Conservation (phyloP, 2,888 invertebrate species). For the Tachina grossa region DNA sequence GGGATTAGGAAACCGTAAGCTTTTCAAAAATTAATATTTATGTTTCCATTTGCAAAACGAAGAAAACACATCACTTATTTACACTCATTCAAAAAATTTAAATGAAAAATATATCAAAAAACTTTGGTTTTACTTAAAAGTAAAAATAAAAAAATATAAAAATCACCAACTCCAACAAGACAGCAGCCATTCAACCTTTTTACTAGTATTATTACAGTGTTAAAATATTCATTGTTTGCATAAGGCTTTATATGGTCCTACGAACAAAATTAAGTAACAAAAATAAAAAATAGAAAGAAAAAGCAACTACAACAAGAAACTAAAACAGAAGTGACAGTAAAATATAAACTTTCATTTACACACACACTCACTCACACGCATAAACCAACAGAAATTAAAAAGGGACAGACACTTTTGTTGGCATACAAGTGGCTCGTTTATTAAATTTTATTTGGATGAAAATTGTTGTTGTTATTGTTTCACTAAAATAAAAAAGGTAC, state of each 20-base stretch:
- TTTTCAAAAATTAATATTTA: slow-evolving; percentile 9
- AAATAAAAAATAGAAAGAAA: not conserved
- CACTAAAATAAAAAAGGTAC: not conserved
- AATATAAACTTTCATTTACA: slow-evolving; percentile 53
- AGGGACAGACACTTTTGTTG: slow-evolving; percentile 42
- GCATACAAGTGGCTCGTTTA: slow-evolving; percentile 71
- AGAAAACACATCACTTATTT: slow-evolving; percentile 9
- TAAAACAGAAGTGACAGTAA: slow-evolving; percentile 61
- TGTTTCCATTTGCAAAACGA: slow-evolving; percentile 4
- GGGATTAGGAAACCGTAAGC: not conserved
- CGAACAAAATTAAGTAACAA: slow-evolving; percentile 38
- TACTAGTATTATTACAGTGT: slow-evolving; percentile 44
- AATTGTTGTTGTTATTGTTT: slow-evolving; percentile 39
- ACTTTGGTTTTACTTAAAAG: not conserved
- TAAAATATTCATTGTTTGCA: slow-evolving; percentile 60
- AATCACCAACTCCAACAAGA: not conserved
- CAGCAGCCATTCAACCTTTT: slow-evolving; percentile 43
- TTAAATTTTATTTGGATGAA: slow-evolving; percentile 59
- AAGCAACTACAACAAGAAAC: slow-evolving; percentile 29
- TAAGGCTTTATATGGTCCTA: slow-evolving; percentile 25
- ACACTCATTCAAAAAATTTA: too few relatives aligned
- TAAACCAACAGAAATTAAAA: not conserved
- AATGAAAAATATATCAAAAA: too few relatives aligned
- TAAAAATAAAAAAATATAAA: not conserved
- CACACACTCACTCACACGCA: slow-evolving; percentile 18